Evolutionary conservation across 1,140 invertebrate species (phyloP).

Genomic region (Diachasma alloeum): DNA sequence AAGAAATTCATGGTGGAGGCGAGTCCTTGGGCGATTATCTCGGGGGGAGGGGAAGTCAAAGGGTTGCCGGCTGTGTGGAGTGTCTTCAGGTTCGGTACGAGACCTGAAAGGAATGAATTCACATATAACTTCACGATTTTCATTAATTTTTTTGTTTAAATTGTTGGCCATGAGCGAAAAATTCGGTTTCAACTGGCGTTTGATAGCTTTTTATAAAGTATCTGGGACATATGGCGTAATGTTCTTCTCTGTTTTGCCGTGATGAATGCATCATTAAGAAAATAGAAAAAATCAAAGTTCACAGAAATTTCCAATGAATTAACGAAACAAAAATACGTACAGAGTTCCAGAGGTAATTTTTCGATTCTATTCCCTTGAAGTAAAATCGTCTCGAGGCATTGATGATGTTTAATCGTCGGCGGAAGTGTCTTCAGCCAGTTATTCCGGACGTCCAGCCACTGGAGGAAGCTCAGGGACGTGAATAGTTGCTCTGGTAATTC

Average conservation of each 20-base stretch:
- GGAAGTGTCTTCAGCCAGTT: constrained; percentile 67
- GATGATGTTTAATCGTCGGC: constrained; percentile 63
- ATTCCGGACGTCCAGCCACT: constrained; percentile 69
- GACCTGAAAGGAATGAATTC: constrained; percentile 38
- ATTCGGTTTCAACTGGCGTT: no score
- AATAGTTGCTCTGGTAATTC: constrained; percentile 66
- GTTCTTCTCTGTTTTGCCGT: no score
- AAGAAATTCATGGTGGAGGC: constrained; percentile 61
- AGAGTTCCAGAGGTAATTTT: constrained; percentile 56
- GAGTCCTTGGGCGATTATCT: constrained; percentile 62
- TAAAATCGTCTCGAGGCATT: constrained; percentile 65
- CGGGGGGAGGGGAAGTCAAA: constrained; percentile 61
- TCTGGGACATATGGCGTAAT: no score
- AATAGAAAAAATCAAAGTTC: background rate
- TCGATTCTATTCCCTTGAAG: constrained; percentile 68
- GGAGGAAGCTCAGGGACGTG: constrained; percentile 57
- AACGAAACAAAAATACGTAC: background rate
- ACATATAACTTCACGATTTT: no score
- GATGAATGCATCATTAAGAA: no score
- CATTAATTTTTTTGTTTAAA: no score
- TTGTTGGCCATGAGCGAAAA: no score
- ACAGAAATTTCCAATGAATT: background rate
- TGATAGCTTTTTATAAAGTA: no score
- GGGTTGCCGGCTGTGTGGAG: constrained; percentile 67
- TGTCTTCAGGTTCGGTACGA: constrained; percentile 60